A percentile compares a stretch with the other conserved stretches of the same genome.
phyloP scores from a whole-genome alignment of 2,113 vertebrate species.

The Apaloderma vittatum region DNA sequence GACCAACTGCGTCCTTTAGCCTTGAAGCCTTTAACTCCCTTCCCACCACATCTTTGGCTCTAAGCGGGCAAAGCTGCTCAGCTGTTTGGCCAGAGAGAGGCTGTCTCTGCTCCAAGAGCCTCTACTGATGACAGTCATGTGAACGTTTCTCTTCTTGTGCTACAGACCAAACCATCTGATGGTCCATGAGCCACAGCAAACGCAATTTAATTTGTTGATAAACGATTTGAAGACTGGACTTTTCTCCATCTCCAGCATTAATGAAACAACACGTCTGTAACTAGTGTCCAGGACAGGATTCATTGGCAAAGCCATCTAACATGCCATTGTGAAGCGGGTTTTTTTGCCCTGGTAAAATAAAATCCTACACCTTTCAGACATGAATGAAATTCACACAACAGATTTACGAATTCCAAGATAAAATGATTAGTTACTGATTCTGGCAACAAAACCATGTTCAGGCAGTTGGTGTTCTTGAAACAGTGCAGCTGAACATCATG shows the following conservation, averaged over 20 bases:
- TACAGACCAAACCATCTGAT: neutral
- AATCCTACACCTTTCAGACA: neutral
- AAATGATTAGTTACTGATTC: neutral
- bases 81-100: neutral
- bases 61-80: neutral
- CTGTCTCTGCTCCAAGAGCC: neutral
- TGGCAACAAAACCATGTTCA: neutral
- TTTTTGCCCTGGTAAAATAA: neutral
- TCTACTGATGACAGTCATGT: rapidly evolving
- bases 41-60: neutral
- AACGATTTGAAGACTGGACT: neutral
- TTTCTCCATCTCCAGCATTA: neutral
- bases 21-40: constrained; percentile 9
- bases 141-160: neutral
- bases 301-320: neutral
- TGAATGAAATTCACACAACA: neutral
- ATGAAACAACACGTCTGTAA: neutral
- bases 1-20: neutral
- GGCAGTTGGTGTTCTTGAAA: neutral
- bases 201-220: neutral
- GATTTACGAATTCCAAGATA: neutral
- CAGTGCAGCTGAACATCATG: neutral
- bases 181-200: neutral
- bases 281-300: neutral
- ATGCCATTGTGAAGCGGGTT: rapidly evolving